phyloP scores from a whole-genome alignment of 2,797 vertebrate species.

The Sebastes hubbsi region DNA sequence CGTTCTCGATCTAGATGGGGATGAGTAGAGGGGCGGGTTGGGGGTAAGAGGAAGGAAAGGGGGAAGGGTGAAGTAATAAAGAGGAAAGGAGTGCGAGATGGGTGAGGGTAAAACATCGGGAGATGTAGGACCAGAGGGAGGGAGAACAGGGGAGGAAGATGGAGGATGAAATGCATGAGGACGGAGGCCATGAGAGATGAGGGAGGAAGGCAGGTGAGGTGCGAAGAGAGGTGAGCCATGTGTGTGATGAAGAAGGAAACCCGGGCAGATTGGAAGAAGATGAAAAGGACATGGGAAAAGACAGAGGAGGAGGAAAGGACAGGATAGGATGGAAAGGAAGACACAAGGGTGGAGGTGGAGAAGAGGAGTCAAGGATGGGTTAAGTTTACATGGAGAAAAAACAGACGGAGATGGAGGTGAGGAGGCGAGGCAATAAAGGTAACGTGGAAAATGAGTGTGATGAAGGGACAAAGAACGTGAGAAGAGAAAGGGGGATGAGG shows the following conservation, averaged over 20 bases:
- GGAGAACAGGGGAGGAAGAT: not conserved
- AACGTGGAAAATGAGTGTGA: not conserved
- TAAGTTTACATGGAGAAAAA: not conserved
- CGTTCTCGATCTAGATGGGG: constrained; percentile 90
- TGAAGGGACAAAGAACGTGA: not conserved
- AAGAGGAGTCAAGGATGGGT: not conserved
- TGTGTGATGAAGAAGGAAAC: not conserved
- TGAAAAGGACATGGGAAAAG: not conserved
- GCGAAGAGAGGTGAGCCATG: not conserved
- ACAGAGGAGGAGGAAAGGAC: not conserved
- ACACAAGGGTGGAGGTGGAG: not conserved
- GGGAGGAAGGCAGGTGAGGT: not conserved
- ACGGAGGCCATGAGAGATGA: not conserved
- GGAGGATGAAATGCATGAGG: not conserved
- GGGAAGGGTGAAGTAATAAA: constrained; percentile 17
- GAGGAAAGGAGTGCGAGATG: constrained; percentile 2
- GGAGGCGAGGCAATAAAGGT: not conserved
- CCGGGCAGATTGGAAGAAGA: not conserved
- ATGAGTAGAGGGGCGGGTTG: constrained; percentile 22
- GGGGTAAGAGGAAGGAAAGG: constrained; percentile 10
- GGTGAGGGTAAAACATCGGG: not conserved
- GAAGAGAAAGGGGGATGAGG: not conserved
- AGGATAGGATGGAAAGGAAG: not conserved
- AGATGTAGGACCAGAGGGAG: not conserved
- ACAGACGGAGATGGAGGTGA: not conserved